These are phyloP conservation scores for Orchestia grillus DNA, from an alignment of 1,140 invertebrate species.

Conservation along the genomic window DNA sequence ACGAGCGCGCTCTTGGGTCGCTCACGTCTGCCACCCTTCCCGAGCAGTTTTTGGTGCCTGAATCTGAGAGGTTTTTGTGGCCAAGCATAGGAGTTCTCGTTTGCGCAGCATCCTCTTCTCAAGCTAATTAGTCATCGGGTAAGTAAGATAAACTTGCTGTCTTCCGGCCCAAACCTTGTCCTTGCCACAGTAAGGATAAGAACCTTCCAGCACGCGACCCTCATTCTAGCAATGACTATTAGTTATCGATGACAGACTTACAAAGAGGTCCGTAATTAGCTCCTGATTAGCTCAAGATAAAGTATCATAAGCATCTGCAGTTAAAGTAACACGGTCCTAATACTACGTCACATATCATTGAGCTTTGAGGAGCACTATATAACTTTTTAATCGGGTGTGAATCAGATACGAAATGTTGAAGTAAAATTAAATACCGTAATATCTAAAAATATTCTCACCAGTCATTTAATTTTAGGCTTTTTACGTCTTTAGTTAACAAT, in stretches of 20 bases:
- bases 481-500: neutral
- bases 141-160: slow-evolving; percentile 21
- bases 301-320: neutral
- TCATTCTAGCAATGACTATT: neutral
- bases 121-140: neutral
- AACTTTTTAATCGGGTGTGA: neutral
- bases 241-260: neutral
- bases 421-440: neutral
- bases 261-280: neutral
- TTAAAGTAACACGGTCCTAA: neutral
- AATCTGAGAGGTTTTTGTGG: slow-evolving; percentile 19
- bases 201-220: neutral
- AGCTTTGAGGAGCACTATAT: neutral
- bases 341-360: neutral
- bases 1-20: neutral
- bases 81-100: neutral
- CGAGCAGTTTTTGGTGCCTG: neutral
- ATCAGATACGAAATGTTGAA: neutral
- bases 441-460: neutral
- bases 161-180: slow-evolving; percentile 35
- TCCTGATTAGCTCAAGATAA: neutral
- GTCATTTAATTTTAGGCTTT: neutral
- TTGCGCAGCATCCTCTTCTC: neutral
- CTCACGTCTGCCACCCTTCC: neutral
- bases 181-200: neutral